Base-by-base conservation (phyloP, 2,888 invertebrate species). In the Temnothorax unifasciatus region DNA sequence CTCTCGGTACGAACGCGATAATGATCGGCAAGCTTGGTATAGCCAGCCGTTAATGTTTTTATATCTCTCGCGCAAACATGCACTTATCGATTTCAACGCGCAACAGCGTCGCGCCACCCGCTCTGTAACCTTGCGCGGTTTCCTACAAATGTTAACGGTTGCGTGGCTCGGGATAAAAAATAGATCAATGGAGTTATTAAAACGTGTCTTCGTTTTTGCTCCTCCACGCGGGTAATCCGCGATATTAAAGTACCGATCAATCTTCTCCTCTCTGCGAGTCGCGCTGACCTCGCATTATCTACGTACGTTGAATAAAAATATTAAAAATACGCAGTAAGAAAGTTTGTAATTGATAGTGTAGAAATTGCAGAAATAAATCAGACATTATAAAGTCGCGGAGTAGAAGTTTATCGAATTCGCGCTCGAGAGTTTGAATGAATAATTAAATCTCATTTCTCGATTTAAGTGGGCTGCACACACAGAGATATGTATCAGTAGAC, bases 181-280 rank as follows among this genome's bases (percentile, higher is more conserved):
- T 50, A 47, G 47, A 79, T 79, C 79, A 73, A 73, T 73, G 21
- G 18, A 73, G 59, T 79, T 79, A 71, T 79, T 79, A 13, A 59
- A 73, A 79, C 73, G 38, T 44, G 52, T 15, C 47, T 68, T 29
- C 47, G 47, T 59, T 79, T 59, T 79, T 73, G 74, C 25, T 57
- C 74, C 54, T 29, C 9, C 18, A 50, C 64, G 68, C 5, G 41
- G 9, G n/a, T 79, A 71, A 79, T 79, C 71, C 47, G 74, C 25
- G 74, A 79, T 73, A 79, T 79, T 79, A 74, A 57, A 79, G 59
- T 50, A 79, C 18, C 73, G 73, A 79, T 79, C 74, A 79, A 79
- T 73, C 74, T 59, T 73, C 38, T 18, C 57, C 21, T 47, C 15
- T 25, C 59, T 25, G 18, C 25, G 47, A 38, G 64, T 71, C 13